Conservation (phyloP, 2,113 vertebrate genomes). For the Terrapene triunguis region DNA sequence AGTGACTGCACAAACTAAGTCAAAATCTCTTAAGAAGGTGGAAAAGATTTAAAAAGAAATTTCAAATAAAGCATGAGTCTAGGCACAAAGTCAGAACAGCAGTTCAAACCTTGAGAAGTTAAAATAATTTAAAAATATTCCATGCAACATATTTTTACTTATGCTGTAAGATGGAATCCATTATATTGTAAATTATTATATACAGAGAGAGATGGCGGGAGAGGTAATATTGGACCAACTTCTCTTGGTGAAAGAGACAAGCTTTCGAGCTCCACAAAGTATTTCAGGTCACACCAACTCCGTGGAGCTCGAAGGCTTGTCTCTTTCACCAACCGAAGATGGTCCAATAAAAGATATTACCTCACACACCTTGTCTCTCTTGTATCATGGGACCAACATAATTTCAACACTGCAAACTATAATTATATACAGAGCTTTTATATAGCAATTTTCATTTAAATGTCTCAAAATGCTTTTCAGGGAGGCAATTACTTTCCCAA, state of each 20-base stretch:
- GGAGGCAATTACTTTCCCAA: conserved; percentile 9
- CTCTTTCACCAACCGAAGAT: not conserved
- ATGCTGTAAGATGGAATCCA: conserved; percentile 22
- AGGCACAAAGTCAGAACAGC: conserved; percentile 20
- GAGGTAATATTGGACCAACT: not conserved
- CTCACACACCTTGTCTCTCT: not conserved
- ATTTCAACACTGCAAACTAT: not conserved
- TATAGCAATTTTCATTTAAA: conserved; percentile 17
- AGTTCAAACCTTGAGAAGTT: conserved; percentile 2
- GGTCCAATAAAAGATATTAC: not conserved
- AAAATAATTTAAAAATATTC: conserved; percentile 30
- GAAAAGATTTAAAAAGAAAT: conserved; percentile 50
- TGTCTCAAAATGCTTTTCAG: not conserved
- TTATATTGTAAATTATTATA: conserved; percentile 42
- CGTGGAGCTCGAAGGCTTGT: not conserved
- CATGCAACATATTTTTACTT: not conserved
- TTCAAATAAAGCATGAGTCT: conserved; percentile 45
- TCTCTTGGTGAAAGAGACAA: not conserved
- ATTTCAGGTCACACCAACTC: not conserved
- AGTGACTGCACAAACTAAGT: not conserved
- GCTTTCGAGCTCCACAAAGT: not conserved
- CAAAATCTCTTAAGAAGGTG: conserved; percentile 54
- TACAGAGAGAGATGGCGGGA: not conserved
- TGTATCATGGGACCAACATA: not conserved
- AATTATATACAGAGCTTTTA: conserved; percentile 39